These are phyloP conservation scores for Erpetoichthys calabaricus DNA, from an alignment of 2,797 vertebrate species.

Conservation along the genomic window DNA sequence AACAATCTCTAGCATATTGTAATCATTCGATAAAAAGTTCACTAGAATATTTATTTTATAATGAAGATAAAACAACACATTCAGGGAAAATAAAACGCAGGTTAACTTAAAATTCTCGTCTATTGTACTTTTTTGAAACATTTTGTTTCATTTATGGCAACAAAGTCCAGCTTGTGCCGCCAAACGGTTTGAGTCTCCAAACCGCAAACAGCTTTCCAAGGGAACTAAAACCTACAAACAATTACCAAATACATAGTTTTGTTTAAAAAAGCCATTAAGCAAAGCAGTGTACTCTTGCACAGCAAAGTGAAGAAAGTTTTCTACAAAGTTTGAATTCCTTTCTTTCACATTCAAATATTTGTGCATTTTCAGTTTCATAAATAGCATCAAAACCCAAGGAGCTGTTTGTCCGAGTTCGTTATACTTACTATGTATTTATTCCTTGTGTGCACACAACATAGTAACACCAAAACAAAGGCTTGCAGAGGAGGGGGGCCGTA, in stretches of 20 bases:
- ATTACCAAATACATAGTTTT: constrained; percentile 94
- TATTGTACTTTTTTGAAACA: constrained; percentile 64
- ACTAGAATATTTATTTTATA: constrained; percentile 97
- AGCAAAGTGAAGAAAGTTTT: constrained; percentile 85
- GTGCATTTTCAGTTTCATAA: constrained; percentile 41
- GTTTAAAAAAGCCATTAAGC: constrained; percentile 95
- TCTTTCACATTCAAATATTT: constrained; percentile 83
- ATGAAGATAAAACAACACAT: constrained; percentile 97
- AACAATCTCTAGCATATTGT: constrained; percentile 97
- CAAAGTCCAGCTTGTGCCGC: constrained; percentile 99
- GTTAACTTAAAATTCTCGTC: constrained; percentile 70
- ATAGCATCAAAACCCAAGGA: constrained; percentile 51
- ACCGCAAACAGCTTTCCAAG: constrained; percentile 86
- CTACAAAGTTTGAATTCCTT: constrained; percentile 67
- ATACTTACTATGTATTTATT: constrained; percentile 75
- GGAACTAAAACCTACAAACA: constrained; percentile 96
- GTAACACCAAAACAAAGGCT: constrained; percentile 4
- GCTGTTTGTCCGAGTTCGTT: constrained; percentile 33
- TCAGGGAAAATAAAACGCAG: constrained; percentile 82
- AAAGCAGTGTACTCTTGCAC: constrained; percentile 93
- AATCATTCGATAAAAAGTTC: constrained; percentile 97
- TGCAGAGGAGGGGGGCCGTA: constrained; percentile 24
- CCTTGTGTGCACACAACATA: constrained; percentile 48
- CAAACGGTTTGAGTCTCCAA: constrained; percentile 78
- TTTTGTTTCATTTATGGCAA: constrained; percentile 91